Conservation (phyloP, 53 echinoderm and acorn worm genomes). For the Holothuria leucospilota region DNA sequence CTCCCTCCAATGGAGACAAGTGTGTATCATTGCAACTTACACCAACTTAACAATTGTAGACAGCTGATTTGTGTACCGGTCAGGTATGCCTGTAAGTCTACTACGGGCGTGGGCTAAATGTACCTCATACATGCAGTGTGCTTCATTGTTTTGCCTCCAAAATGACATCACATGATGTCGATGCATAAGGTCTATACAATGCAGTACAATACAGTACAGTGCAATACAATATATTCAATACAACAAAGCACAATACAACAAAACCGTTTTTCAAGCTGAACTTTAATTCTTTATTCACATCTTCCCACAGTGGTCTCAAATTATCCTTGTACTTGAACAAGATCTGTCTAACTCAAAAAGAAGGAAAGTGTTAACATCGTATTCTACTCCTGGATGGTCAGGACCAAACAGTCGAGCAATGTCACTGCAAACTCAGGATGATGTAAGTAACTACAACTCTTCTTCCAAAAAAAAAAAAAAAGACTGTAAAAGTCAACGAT, state of each 20-base stretch:
- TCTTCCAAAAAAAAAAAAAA: not conserved
- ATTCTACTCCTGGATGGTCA: conserved; percentile 78
- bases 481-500: not conserved
- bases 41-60: no score
- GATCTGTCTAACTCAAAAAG: conserved; percentile 67
- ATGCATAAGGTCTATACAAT: no score
- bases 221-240: not conserved
- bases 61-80: no score
- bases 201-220: no score
- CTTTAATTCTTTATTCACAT: not conserved
- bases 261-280: no score
- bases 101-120: no score
- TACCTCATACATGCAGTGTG: no score
- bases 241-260: no score
- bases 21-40: no score
- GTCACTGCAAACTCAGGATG: conserved; percentile 80
- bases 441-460: conserved; percentile 45
- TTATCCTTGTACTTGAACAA: conserved; percentile 89
- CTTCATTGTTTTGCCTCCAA: no score
- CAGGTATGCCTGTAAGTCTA: no score
- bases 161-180: not conserved
- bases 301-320: conserved; percentile 79
- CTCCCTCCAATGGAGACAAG: no score
- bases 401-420: conserved; percentile 73
- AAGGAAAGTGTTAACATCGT: conserved; percentile 56